These are phyloP conservation scores for Camponotus fellah DNA, from an alignment of 2,888 invertebrate species.

Conservation along the genomic window DNA sequence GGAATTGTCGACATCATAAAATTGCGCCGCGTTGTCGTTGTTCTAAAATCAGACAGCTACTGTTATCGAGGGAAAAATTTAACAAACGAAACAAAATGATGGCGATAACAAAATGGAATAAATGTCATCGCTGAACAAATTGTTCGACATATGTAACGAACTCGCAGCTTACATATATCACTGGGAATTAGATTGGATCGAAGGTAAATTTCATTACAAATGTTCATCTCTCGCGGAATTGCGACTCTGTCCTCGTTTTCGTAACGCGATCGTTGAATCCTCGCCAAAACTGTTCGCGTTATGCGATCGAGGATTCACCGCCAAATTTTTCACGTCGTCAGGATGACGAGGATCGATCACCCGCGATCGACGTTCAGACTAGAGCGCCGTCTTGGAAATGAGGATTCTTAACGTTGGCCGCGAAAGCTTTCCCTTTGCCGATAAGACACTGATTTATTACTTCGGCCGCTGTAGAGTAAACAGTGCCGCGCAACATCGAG, in stretches of 20 bases:
- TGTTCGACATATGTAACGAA: not conserved
- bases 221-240: conserved; percentile 1
- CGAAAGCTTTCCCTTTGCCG: conserved; percentile 64
- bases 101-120: conserved; percentile 1
- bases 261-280: conserved; percentile 33
- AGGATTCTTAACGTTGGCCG: conserved; percentile 68
- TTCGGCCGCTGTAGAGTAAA: conserved; percentile 70
- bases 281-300: conserved; percentile 31
- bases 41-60: not conserved
- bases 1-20: conserved; percentile 25
- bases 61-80: not conserved
- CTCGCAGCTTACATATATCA: not conserved
- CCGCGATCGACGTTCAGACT: conserved; percentile 56
- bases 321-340: conserved; percentile 45
- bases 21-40: conserved; percentile 1
- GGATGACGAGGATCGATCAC: conserved; percentile 60
- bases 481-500: conserved; percentile 73
- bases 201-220: conserved; percentile 21
- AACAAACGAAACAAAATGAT: not conserved
- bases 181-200: not conserved
- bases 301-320: conserved; percentile 26
- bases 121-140: not conserved
- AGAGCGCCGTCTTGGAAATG: conserved; percentile 55
- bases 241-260: conserved; percentile 10
- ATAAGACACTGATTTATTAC: conserved; percentile 76